These are phyloP conservation scores for Andrena camellia DNA, from an alignment of 2,888 invertebrate species.

Conservation along the genomic window DNA sequence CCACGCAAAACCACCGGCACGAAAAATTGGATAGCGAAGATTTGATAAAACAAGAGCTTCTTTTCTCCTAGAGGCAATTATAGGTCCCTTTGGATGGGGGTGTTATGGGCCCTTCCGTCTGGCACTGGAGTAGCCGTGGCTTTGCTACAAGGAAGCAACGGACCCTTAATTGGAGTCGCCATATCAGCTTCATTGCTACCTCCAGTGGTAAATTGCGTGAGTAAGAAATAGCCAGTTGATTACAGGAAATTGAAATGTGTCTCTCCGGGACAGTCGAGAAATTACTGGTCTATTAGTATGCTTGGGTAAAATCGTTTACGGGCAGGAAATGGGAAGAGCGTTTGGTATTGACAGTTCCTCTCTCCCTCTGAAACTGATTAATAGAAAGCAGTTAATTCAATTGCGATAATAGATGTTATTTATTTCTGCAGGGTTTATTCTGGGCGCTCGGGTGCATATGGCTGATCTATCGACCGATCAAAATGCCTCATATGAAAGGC, in stretches of 20 bases:
- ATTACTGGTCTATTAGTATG: too few species aligned
- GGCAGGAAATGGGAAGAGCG: neutral
- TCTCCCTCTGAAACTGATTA: neutral
- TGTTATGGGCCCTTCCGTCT: constrained; percentile 91
- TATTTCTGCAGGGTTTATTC: constrained; percentile 87
- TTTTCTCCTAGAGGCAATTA: constrained; percentile 88
- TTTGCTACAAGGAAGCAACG: constrained; percentile 93
- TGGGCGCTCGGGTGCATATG: constrained; percentile 92
- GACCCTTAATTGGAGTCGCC: constrained; percentile 95
- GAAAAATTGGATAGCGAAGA: too few species aligned
- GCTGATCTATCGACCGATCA: constrained; percentile 89
- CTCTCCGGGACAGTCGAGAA: too few species aligned
- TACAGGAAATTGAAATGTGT: neutral
- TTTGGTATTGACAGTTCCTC: neutral
- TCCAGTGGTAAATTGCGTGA: constrained; percentile 94
- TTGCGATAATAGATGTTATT: constrained; percentile 17
- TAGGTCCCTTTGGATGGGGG: constrained; percentile 91
- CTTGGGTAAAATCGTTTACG: too few species aligned
- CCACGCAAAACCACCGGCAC: neutral
- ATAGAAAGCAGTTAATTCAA: constrained; percentile 9
- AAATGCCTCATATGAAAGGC: constrained; percentile 90
- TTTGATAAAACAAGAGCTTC: neutral
- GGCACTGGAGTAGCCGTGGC: constrained; percentile 94
- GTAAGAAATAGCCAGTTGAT: constrained; percentile 77
- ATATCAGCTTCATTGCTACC: constrained; percentile 95